These are phyloP conservation scores for Hyperoplus immaculatus DNA, from an alignment of 2,797 vertebrate species.

Conservation along the genomic window DNA sequence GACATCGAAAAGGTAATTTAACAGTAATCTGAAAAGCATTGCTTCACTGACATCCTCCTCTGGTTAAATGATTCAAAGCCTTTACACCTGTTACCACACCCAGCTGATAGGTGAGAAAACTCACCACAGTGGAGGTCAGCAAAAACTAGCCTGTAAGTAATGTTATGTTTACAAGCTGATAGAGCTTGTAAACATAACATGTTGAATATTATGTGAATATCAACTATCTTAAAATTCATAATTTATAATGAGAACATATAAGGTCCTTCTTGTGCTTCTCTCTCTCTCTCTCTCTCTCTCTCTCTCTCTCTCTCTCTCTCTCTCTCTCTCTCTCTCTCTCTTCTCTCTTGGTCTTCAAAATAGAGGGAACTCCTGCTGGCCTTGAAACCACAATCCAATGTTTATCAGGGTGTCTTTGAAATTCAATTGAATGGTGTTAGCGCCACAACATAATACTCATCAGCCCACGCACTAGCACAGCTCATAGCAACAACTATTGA, in stretches of 20 bases:
- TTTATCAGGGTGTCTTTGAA: slow-evolving; percentile 17
- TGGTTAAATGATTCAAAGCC: neutral
- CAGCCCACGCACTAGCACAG: neutral
- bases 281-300: neutral
- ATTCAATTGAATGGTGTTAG: neutral
- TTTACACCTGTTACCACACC: neutral
- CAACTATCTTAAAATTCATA: neutral
- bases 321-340: too few relatives aligned
- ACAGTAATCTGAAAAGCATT: neutral
- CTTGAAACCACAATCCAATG: neutral
- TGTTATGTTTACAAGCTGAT: slow-evolving; percentile 1
- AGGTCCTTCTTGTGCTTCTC: neutral
- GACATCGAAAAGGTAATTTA: neutral
- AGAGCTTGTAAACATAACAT: too few relatives aligned
- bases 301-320: too few relatives aligned
- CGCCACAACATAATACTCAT: neutral
- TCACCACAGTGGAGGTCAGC: neutral
- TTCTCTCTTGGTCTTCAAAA: neutral
- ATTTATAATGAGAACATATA: slow-evolving; percentile 9
- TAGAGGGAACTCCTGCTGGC: slow-evolving; percentile 1
- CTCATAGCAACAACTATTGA: slow-evolving; percentile 2
- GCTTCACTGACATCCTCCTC: neutral
- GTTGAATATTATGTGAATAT: slow-evolving; percentile 16
- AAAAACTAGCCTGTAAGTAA: neutral
- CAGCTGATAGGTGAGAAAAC: neutral